Evolutionary conservation across 2,888 invertebrate species (phyloP).

Genomic region (Eumerus sabulonum): DNA sequence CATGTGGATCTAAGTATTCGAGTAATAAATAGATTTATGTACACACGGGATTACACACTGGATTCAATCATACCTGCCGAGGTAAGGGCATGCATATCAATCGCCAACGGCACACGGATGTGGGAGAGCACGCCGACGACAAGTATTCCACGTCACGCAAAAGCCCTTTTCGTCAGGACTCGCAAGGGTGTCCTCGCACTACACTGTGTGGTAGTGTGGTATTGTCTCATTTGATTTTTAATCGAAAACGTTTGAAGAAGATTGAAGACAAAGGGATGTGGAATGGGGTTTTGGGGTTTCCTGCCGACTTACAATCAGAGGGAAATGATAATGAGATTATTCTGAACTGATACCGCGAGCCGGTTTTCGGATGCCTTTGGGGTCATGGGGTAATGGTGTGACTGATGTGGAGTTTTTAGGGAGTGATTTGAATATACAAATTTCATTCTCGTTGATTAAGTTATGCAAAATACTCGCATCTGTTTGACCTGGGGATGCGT

Average conservation of each 20-base stretch:
- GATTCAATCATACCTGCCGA: conserved; percentile 39
- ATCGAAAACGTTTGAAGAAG: conserved; percentile 20
- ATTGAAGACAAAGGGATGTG: no score
- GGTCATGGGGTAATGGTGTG: no score
- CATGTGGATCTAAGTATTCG: conserved; percentile 16
- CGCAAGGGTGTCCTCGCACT: background rate
- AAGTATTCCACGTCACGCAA: conserved; percentile 40
- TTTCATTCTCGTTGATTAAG: background rate
- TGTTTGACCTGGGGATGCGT: no score
- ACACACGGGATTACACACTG: conserved; percentile 36
- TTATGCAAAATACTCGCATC: background rate
- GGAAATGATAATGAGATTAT: conserved; percentile 4
- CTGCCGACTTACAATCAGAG: background rate
- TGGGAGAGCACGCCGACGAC: conserved; percentile 1
- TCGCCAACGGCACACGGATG: conserved; percentile 33
- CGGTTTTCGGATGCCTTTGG: background rate
- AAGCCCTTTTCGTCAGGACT: background rate
- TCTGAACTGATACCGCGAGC: background rate
- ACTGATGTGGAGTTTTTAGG: background rate
- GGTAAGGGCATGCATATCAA: conserved; percentile 34
- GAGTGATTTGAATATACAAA: background rate
- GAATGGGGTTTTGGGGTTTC: background rate
- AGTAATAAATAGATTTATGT: conserved; percentile 48
- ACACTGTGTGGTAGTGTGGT: conserved; percentile 5
- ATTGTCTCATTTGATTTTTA: conserved; percentile 43